These are phyloP conservation scores for Chaenodraco wilsoni DNA, from an alignment of 2,797 vertebrate genomes.

Conservation along the genomic window DNA sequence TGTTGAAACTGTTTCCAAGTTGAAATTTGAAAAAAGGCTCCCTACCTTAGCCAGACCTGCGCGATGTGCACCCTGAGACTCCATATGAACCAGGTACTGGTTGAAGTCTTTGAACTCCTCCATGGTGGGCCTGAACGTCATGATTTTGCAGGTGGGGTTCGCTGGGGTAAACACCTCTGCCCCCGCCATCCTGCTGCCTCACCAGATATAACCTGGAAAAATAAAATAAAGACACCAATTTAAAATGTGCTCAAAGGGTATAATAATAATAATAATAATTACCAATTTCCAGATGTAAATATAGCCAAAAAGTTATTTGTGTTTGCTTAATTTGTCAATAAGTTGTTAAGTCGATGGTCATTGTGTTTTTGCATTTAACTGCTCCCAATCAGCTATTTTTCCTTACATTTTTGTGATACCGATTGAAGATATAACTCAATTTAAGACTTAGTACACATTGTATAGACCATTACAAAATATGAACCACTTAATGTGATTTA, in stretches of 20 bases:
- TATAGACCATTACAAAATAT: too few species aligned
- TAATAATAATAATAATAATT: too few species aligned
- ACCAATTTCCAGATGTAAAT: background rate
- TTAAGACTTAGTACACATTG: too few species aligned
- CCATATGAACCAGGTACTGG: slow-evolving; percentile 94
- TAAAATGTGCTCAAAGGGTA: background rate
- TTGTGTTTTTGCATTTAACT: background rate
- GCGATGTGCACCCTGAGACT: slow-evolving; percentile 96
- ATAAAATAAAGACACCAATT: background rate
- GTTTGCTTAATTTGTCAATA: background rate
- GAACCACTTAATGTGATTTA: too few species aligned
- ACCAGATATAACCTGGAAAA: slow-evolving; percentile 50
- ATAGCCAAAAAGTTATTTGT: background rate
- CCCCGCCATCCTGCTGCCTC: slow-evolving; percentile 87
- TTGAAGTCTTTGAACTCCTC: slow-evolving; percentile 96
- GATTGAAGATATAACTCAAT: too few species aligned
- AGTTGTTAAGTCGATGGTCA: background rate
- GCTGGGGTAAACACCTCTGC: slow-evolving; percentile 83
- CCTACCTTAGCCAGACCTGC: slow-evolving; percentile 96
- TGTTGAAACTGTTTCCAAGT: background rate
- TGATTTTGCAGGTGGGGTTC: slow-evolving; percentile 96
- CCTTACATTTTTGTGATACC: background rate
- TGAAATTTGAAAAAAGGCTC: background rate
- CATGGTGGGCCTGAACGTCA: slow-evolving; percentile 96
- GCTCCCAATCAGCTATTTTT: background rate